Percentiles rank a stretch among this genome's conserved stretches.
These are phyloP conservation scores for Peromyscus polionotus DNA, from an alignment of 2,113 vertebrate genomes.

Conservation along the genomic window DNA sequence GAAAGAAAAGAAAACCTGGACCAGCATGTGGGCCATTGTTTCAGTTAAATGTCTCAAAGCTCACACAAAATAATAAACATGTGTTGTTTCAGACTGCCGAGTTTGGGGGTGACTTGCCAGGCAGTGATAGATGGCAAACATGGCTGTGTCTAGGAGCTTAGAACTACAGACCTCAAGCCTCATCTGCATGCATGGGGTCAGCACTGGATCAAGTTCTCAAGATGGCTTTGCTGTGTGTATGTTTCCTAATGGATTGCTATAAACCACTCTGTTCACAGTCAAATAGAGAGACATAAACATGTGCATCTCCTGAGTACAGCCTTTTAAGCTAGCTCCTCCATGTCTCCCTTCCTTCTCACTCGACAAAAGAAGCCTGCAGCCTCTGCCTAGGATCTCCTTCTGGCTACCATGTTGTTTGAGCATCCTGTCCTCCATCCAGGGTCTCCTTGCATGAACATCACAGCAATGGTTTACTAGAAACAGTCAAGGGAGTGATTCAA, in stretches of 20 bases:
- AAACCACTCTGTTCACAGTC: not conserved
- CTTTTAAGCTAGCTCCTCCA: not conserved
- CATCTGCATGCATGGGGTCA: not conserved
- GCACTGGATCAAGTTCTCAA: not conserved
- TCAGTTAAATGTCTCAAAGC: not conserved
- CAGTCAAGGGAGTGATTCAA: not conserved
- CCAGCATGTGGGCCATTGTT: not conserved
- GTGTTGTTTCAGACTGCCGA: not conserved
- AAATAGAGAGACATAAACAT: not conserved
- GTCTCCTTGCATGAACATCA: not conserved
- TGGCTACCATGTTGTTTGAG: not conserved
- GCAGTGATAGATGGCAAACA: not conserved
- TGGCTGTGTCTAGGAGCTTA: not conserved
- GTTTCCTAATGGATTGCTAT: not conserved
- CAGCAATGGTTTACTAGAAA: not conserved
- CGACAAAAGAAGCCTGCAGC: not conserved
- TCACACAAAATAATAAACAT: not conserved
- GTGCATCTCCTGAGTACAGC: not conserved
- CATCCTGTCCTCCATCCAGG: not conserved
- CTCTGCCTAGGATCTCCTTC: not conserved
- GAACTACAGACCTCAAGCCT: not conserved
- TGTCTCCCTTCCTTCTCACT: not conserved
- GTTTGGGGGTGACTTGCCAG: not conserved
- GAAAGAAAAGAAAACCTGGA: not conserved
- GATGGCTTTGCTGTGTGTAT: not conserved